Evolutionary conservation across 2,888 invertebrate species (phyloP), one percentile per base, ranked within the genome.

Genomic region (Mimumesa dahlbomi): DNA sequence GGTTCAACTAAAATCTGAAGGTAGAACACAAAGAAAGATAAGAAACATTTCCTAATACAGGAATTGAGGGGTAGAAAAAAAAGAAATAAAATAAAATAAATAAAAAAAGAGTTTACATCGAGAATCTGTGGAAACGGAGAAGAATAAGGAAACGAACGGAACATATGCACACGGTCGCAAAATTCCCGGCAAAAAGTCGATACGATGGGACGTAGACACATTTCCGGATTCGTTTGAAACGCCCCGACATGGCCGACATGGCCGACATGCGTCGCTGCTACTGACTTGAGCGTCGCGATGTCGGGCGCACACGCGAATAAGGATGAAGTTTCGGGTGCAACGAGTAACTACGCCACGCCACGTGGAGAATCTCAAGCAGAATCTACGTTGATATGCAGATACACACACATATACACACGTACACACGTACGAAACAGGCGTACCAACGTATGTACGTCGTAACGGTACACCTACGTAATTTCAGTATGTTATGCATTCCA

Each of bases 231-330:
- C 59, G 63, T 72, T 68, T 21, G 40, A 67, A 50, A 43, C 21
- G 56, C 59, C 53, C 45, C 53, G 50, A 62, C n/a, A n/a, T n/a
- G n/a, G n/a, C n/a, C n/a, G n/a, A n/a, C n/a, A n/a, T n/a, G n/a
- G n/a, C n/a, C 38, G 54, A 25, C 25, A 7, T 49, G 45, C 43
- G 59, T 63, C 38, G 42, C 18, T 38, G 48, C 52, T 42, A 42
- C 36, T 53, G 53, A 70, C 62, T 62, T 11, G 29, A 38, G 50
- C 42, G 59, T 49, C 53, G 46, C 58, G 14, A 61, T 29, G 56
- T 62, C 53, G 52, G 11, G 11, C 9, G 34, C 76, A 67, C 61
- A 67, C 45, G 38, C 68, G 59, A 72, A 58, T 68, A 40, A 31
- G 38, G 53, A 69, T 49, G 50, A 65, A 67, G 54, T 70, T 67